A percentile compares a stretch with the other conserved stretches of the same genome.
Conservation (phyloP, 2,888 invertebrate genomes). For the Polydesmus complanatus region DNA sequence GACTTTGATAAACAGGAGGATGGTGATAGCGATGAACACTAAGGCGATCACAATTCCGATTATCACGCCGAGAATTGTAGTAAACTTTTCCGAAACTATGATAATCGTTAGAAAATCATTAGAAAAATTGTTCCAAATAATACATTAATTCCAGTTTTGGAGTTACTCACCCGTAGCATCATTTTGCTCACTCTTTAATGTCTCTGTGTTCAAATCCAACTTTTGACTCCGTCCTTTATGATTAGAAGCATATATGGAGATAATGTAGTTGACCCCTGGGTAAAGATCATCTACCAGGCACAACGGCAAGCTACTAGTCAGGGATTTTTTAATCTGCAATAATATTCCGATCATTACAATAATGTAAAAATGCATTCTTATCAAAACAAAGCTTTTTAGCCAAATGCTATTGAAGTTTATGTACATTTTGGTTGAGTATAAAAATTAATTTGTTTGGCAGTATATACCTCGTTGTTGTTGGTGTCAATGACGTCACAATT, state of each 20-base stretch:
- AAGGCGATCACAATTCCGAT: constrained; percentile 16
- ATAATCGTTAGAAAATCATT: not conserved
- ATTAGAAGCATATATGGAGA: constrained; percentile 16
- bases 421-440: no score
- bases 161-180: not conserved
- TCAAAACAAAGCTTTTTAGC: no score
- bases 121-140: not conserved
- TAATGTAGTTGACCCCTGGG: constrained; percentile 14
- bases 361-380: no score
- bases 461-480: constrained; percentile 7
- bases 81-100: constrained; percentile 3
- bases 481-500: constrained; percentile 41
- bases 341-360: no score
- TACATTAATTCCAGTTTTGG: not conserved
- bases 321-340: constrained; percentile 3
- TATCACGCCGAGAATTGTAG: constrained; percentile 15
- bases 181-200: no score
- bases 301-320: constrained; percentile 10
- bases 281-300: constrained; percentile 14
- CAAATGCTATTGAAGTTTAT: no score
- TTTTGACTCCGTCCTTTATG: constrained; percentile 15
- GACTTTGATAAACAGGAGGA: constrained; percentile 11
- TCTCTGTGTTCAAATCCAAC: not conserved
- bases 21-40: constrained; percentile 11
- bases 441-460: no score